Base-by-base conservation (phyloP, 2,113 vertebrate genomes). In the Corythornis cristatus region DNA sequence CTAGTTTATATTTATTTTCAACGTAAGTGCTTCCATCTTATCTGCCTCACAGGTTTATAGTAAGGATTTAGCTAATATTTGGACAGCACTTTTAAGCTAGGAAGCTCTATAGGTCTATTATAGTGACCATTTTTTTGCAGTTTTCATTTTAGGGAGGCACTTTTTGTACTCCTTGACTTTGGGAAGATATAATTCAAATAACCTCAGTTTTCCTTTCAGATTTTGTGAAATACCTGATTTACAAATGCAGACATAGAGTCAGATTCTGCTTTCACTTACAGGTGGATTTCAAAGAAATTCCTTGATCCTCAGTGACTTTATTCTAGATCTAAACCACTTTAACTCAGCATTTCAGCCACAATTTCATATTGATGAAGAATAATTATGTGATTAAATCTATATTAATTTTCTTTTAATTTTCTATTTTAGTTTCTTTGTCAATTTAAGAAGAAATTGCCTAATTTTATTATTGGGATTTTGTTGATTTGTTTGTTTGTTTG, bases 21-120 rank as follows among this genome's bases (percentile, higher is more conserved):
- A 68, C 82, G 12, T 91, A 93, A 94, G 87, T 89, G 79, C 79
- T 96, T 93, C 91, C 84, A 95, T 96, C 85, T 93, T 85, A 93
- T 93, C 85, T 93, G 79, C 82, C 65, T 88, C 65, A 45, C 64
- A 86, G 93, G 82, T 95, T 92, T 93, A 67, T 91, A 81, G 91
- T 25, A 67, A 91, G 87, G 76, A 93, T 95, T 93, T 95, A 91
- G 91, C 89, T 93, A 95, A 96, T 92, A 96, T 94, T 95, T 95
- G 88, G 91, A 91, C 48, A 93, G 85, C 78, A 72, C 75, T 94
- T 96, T 90, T 66, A 89, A 94, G 95, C 90, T 68, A 48, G 51
- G 74, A 86, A 84, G 81, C 37, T 90, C 83, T 92, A 65, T 93
- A 75, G 80, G 40, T 95, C 74, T 95, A 50, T 95, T 92, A 84